These are phyloP conservation scores for Leptarthrus brevirostris DNA, from an alignment of 2,888 invertebrate genomes.

Conservation along the genomic window DNA sequence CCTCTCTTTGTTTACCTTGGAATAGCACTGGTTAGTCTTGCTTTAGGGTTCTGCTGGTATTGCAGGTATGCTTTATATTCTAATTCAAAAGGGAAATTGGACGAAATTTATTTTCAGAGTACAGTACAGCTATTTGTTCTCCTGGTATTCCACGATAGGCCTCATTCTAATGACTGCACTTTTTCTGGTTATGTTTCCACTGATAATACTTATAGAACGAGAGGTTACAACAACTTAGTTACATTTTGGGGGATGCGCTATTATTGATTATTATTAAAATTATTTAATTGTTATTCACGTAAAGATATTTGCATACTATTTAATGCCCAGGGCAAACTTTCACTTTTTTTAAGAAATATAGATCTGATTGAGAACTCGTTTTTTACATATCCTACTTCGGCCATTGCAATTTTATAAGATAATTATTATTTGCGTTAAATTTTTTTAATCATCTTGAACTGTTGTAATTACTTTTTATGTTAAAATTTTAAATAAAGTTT, in stretches of 20 bases:
- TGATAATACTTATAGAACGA: constrained; percentile 57
- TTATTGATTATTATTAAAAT: not conserved
- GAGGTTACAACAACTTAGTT: not conserved
- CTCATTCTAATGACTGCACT: constrained; percentile 58
- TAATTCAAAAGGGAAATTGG: not conserved
- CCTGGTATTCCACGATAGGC: constrained; percentile 58
- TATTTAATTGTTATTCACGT: constrained; percentile 16
- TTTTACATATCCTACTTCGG: constrained; percentile 15
- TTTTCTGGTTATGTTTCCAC: constrained; percentile 57
- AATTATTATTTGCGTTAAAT: too few relatives aligned
- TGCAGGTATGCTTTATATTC: constrained; percentile 56
- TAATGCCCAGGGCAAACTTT: constrained; percentile 8
- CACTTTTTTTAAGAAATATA: constrained; percentile 29
- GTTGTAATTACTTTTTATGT: too few relatives aligned
- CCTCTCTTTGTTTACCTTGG: constrained; percentile 55
- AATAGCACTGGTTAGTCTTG: constrained; percentile 55
- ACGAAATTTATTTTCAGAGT: constrained; percentile 63
- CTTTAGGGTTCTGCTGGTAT: constrained; percentile 57
- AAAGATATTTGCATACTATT: constrained; percentile 18
- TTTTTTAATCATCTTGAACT: too few relatives aligned
- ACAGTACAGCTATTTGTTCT: constrained; percentile 71
- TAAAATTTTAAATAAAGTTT: too few relatives aligned
- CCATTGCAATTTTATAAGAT: constrained; percentile 5
- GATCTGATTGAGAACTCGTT: constrained; percentile 17
- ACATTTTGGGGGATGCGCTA: not conserved